phyloP scores from a whole-genome alignment of 2,113 vertebrate species.

The Sylvia atricapilla region DNA sequence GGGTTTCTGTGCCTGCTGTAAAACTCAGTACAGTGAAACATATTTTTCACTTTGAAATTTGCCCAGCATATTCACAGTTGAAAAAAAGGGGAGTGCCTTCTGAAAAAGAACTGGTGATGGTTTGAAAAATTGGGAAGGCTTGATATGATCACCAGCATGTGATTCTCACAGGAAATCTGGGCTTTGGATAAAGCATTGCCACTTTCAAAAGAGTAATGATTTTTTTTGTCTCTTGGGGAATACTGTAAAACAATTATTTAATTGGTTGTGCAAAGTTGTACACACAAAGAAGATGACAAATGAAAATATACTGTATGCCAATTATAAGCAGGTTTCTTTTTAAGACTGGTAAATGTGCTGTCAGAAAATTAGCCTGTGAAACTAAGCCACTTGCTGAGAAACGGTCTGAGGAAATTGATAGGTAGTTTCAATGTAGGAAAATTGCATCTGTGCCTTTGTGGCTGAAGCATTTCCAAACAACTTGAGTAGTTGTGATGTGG shows the following conservation, averaged over 20 bases:
- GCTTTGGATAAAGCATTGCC: not conserved
- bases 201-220: not conserved
- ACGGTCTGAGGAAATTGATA: not conserved
- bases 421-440: not conserved
- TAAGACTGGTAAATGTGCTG: not conserved
- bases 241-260: not conserved
- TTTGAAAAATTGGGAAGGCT: not conserved
- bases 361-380: not conserved
- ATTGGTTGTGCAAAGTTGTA: not conserved
- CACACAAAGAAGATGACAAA: not conserved
- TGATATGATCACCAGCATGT: not conserved
- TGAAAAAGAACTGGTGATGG: not conserved
- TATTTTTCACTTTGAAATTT: not conserved
- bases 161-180: not conserved
- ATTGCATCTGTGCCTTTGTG: not conserved
- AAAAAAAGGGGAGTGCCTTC: not conserved
- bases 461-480: not conserved
- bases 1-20: not conserved
- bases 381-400: not conserved
- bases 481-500: not conserved
- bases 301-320: not conserved
- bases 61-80: not conserved
- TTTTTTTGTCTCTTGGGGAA: not conserved
- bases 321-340: not conserved
- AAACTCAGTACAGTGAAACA: not conserved